A percentile compares a stretch with the other conserved stretches of the same genome.
phyloP scores from a whole-genome alignment of 64 coral and sea anemone genomes.

The Montipora cactus region DNA sequence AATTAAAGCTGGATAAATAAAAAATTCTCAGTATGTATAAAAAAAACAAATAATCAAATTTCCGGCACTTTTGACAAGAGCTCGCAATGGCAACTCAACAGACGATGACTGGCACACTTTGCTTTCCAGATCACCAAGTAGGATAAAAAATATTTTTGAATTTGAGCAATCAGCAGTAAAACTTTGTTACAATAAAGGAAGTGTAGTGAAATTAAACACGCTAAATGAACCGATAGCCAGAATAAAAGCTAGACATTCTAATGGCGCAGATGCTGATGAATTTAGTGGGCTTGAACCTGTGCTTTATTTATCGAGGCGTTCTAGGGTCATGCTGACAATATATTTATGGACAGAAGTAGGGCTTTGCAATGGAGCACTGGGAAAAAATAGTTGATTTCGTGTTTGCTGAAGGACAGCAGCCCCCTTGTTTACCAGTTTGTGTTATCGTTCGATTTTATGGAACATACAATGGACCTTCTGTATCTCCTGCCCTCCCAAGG shows the following conservation, averaged over 20 bases:
- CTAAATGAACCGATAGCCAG: slow-evolving; percentile 26
- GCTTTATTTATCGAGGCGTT: not conserved
- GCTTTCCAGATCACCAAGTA: slow-evolving; percentile 38
- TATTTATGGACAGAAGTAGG: slow-evolving; percentile 38
- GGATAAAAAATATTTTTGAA: slow-evolving; percentile 37
- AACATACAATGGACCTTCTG: slow-evolving; percentile 40
- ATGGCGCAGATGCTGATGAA: slow-evolving; percentile 42
- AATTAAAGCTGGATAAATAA: no score
- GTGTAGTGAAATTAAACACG: slow-evolving; percentile 5
- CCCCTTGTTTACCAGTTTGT: slow-evolving; percentile 47
- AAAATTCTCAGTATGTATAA: no score
- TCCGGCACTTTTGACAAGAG: slow-evolving; percentile 43
- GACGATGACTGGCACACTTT: slow-evolving; percentile 46
- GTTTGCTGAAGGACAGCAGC: slow-evolving; percentile 17
- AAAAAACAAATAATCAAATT: slow-evolving; percentile 15
- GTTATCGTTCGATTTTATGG: slow-evolving; percentile 50
- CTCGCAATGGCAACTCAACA: slow-evolving; percentile 57
- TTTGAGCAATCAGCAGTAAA: slow-evolving; percentile 44
- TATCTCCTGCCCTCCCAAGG: slow-evolving; percentile 45
- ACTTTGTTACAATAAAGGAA: not conserved
- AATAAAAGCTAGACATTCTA: slow-evolving; percentile 56
- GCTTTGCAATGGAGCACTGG: slow-evolving; percentile 51
- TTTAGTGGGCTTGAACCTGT: slow-evolving; percentile 21
- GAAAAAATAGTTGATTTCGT: slow-evolving; percentile 50
- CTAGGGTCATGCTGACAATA: slow-evolving; percentile 43